phyloP scores from a whole-genome alignment of 1,140 invertebrate genomes.

The Drosophila nigrodunni region DNA sequence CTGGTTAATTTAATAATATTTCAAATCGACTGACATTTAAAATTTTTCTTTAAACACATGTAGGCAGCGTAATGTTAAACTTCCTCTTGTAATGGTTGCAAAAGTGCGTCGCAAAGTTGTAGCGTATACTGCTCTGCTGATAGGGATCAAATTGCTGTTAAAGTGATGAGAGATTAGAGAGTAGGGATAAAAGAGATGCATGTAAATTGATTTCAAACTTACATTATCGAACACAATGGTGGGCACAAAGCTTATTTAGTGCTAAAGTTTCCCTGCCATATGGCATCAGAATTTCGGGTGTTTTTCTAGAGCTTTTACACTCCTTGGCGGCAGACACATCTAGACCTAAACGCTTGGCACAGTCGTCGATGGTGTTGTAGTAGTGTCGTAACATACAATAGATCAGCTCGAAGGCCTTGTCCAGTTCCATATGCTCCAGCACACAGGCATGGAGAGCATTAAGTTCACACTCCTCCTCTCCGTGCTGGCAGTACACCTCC shows the following conservation, averaged over 20 bases:
- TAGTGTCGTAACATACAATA: conserved; percentile 71
- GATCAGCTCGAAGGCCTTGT: conserved; percentile 64
- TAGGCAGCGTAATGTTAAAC: conserved; percentile 58
- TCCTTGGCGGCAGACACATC: conserved; percentile 59
- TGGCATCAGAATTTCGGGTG: conserved; percentile 62
- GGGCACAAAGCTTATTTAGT: conserved; percentile 74
- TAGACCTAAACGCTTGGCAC: conserved; percentile 48
- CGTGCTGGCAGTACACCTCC: conserved; percentile 74
- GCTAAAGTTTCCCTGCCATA: conserved; percentile 69
- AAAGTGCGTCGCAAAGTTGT: conserved; percentile 69
- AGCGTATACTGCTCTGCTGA: conserved; percentile 66
- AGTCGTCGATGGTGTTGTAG: conserved; percentile 54
- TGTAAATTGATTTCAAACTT: conserved; percentile 7
- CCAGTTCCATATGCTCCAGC: conserved; percentile 55
- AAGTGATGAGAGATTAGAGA: not conserved
- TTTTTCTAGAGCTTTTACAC: conserved; percentile 60
- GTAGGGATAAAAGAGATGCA: not conserved
- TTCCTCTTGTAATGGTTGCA: conserved; percentile 61
- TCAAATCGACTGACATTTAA: not conserved
- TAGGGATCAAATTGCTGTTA: conserved; percentile 64
- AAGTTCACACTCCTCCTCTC: conserved; percentile 67
- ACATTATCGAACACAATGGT: conserved; percentile 76
- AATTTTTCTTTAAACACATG: conserved; percentile 25
- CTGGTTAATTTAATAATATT: conserved; percentile 21
- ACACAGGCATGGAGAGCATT: conserved; percentile 80